Percentiles rank a stretch among this genome's conserved stretches.
Conservation (phyloP, 2,113 vertebrate species). For the Motacilla alba region DNA sequence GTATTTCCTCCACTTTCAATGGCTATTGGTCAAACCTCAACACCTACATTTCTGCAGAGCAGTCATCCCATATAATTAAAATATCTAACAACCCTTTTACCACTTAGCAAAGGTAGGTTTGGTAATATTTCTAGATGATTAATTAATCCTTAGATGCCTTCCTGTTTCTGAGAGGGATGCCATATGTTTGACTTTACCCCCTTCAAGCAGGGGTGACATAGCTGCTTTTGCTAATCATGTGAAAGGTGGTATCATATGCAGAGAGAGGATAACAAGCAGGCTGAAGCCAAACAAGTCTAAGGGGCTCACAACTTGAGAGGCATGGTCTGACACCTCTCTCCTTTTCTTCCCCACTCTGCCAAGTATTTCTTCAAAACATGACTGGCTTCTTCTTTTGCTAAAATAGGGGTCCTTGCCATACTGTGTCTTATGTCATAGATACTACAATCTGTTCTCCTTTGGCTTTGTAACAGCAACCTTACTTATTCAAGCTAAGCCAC, state of each 20-base stretch:
- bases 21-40: background rate
- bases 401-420: background rate
- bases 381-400: background rate
- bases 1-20: background rate
- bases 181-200: conserved; percentile 9
- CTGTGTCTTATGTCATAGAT: background rate
- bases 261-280: conserved; percentile 23
- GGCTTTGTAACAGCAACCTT: background rate
- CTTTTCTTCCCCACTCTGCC: background rate
- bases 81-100: background rate
- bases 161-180: background rate
- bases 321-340: background rate
- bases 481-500: background rate
- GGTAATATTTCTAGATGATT: background rate
- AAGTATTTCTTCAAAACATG: conserved; percentile 38
- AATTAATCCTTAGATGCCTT: background rate
- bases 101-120: background rate
- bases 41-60: background rate
- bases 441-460: background rate
- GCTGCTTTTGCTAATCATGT: conserved; percentile 14
- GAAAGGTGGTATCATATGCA: conserved; percentile 7
- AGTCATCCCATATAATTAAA: background rate
- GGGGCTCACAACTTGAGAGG: background rate
- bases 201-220: background rate
- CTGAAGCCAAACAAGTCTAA: background rate